Evolutionary conservation across 30 jellyfish, hydroid and myxozoan genomes (phyloP), one percentile per base, ranked within the genome.

Genomic region (Aurelia sp.): DNA sequence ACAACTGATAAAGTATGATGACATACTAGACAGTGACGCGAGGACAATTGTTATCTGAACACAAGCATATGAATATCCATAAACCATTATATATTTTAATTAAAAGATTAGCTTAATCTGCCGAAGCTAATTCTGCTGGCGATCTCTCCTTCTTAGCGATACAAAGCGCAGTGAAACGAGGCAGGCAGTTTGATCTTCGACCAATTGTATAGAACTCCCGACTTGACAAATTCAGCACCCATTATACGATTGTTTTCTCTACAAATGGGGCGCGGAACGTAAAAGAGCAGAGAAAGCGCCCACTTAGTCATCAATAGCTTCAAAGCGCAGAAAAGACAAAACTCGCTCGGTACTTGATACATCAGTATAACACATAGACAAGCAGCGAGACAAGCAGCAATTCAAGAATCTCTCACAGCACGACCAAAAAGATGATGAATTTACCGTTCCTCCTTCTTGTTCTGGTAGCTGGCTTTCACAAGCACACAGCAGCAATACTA

Each of bases 401-500:
- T 20, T 22, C 80, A 3, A 13, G 62, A 24, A 19, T 24, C 52
- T 40, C 60, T 41, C 62, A 35, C 24, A 62, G 72, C 44, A 24
- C 55, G 50, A 31, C 22, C 44, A n/a, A 22, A 35, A 78, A 63
- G 80, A 79, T 79, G 89, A 27, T 63, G 15, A 16, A 38, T 4
- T 11, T 84, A 24, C 78, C 52, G 33, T 27, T 77, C 1, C 44
- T 73, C 20, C 88, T 84, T 24, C 84, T 84, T 19, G 50, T 84
- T n/a, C 40, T 84, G 75, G 27, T 73, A 57, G 67, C 82, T 52
- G 77, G 80, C 9, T 60, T 72, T 50, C 93, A 84, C 82, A 74
- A 41, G 73, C 86, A 84, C 71, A 81, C 86, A 5, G 93, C 93
- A 24, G 92, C 92, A 19, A 84, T 84, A n/a, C 76, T 84, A 7